These are phyloP conservation scores for Sialia sialis DNA, from an alignment of 2,113 vertebrate genomes.

Conservation along the genomic window DNA sequence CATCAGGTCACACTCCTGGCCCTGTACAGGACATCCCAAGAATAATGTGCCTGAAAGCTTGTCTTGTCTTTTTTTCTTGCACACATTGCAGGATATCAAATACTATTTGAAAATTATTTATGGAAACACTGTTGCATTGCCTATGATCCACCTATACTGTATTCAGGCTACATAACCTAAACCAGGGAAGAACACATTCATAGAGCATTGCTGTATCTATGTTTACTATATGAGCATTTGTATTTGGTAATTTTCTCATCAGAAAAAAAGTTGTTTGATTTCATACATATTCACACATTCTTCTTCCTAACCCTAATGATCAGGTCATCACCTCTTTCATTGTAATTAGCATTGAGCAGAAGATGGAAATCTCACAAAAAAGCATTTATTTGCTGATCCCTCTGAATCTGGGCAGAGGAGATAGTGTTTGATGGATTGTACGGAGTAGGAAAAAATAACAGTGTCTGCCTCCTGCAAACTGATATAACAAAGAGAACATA, in stretches of 20 bases:
- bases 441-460: neutral
- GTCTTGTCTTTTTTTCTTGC: neutral
- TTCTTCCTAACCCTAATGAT: neutral
- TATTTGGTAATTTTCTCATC: neutral
- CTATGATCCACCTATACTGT: neutral
- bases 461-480: neutral
- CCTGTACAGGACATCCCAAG: neutral
- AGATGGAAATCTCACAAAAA: conserved; percentile 11
- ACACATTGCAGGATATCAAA: neutral
- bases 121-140: neutral
- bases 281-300: neutral
- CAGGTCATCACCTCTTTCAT: neutral
- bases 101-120: neutral
- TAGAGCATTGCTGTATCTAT: neutral
- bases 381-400: conserved; percentile 1
- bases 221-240: neutral
- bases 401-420: neutral
- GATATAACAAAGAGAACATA: neutral
- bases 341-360: neutral
- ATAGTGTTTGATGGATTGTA: conserved; percentile 39
- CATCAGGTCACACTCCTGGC: rapidly evolving
- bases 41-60: neutral
- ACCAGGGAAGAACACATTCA: neutral
- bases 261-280: neutral
- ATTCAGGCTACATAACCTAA: neutral